Conservation (phyloP, 2,113 vertebrate genomes). For the Athene cunicularia region DNA sequence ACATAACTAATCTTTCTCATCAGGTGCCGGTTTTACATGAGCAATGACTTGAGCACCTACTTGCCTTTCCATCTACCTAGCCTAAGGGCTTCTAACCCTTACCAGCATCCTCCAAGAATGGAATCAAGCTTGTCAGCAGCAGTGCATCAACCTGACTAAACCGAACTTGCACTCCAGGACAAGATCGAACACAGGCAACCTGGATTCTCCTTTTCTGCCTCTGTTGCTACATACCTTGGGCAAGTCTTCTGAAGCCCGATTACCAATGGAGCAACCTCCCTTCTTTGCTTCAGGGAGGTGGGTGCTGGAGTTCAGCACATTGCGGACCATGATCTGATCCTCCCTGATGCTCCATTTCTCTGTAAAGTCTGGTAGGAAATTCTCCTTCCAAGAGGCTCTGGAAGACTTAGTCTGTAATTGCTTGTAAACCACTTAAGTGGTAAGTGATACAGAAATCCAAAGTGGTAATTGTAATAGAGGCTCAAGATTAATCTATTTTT, state of each 20-base stretch:
- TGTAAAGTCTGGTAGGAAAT: neutral
- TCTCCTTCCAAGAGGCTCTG: neutral
- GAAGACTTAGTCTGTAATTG: neutral
- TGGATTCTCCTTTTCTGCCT: neutral
- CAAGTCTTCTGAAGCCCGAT: neutral
- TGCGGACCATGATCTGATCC: neutral
- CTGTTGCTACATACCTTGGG: rapidly evolving
- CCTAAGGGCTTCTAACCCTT: neutral
- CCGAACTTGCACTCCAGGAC: neutral
- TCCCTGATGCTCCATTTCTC: rapidly evolving
- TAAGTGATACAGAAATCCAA: neutral
- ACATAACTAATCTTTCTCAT: neutral
- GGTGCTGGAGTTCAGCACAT: neutral
- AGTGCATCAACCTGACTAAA: neutral
- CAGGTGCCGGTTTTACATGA: neutral
- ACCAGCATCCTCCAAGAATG: neutral
- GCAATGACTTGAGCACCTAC: neutral
- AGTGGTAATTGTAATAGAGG: neutral
- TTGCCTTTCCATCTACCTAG: neutral
- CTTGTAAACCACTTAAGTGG: constrained; percentile 36
- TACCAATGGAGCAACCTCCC: rapidly evolving
- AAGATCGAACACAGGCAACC: neutral
- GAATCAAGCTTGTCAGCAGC: neutral
- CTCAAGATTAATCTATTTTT: neutral
- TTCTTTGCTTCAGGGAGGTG: rapidly evolving